phyloP scores from a whole-genome alignment of 2,888 invertebrate genomes.

The Metellina segmentata region DNA sequence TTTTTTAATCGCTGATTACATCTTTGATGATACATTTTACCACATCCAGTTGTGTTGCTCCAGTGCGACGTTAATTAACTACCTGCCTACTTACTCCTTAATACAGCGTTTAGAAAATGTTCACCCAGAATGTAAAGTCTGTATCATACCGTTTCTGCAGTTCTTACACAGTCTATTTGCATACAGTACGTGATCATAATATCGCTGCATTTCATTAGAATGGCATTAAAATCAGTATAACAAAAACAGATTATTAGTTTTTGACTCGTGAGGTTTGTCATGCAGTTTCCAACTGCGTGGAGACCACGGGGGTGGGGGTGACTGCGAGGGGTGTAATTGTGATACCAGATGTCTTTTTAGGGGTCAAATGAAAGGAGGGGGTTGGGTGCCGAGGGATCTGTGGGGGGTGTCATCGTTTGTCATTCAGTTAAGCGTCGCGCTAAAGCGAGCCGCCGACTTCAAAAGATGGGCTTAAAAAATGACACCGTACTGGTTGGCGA shows the following conservation, averaged over 20 bases:
- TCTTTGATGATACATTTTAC: no score
- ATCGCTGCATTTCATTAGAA: neutral
- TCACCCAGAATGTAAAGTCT: no score
- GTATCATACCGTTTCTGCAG: no score
- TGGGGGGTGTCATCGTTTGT: constrained; percentile 74
- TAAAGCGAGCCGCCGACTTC: constrained; percentile 16
- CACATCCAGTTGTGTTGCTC: no score
- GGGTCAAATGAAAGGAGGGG: constrained; percentile 28
- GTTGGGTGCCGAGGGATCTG: constrained; percentile 26
- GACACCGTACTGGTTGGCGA: constrained; percentile 42
- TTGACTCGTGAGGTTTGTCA: neutral
- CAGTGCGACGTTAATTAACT: no score
- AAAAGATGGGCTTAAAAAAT: constrained; percentile 59
- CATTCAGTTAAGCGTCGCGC: constrained; percentile 50
- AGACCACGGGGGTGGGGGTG: constrained; percentile 5
- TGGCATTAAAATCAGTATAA: neutral
- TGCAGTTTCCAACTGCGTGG: neutral
- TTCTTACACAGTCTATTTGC: no score
- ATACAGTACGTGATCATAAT: no score
- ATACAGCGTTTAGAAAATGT: no score
- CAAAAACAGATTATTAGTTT: neutral
- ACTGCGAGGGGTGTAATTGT: constrained; percentile 53
- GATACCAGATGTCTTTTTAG: constrained; percentile 74
- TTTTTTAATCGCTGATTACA: no score
- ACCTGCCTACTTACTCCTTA: no score